Evolutionary conservation across 2,888 invertebrate species (phyloP), one percentile per base, ranked within the genome.

Genomic region (Pristionchus fissidentatus): DNA sequence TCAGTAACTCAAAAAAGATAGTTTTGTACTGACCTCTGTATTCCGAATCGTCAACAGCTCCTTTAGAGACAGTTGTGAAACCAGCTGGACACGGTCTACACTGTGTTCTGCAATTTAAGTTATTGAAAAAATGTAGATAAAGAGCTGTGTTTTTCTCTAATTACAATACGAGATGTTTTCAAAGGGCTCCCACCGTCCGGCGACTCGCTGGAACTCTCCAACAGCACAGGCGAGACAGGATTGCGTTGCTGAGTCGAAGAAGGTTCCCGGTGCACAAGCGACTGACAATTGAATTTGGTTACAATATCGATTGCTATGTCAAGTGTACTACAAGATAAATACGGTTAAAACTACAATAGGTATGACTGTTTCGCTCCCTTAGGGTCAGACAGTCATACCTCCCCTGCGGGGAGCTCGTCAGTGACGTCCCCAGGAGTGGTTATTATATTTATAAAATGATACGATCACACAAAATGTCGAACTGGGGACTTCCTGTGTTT

Each of bases 61-160:
- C 96, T 0, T 95, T 94, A 89, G 94, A 95, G 91, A 95, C 95
- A 0, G 97, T 97, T 90, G 97, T 97, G 32, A 96, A 96, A 92
- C 97, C 97, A 62, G 96, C 95, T 41, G 97, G 96, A 92, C 97
- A 97, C 57, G 95, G 95, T 29, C 57, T 38, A 84, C 84, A 83
- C 15, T 77, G 57, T 29, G 83, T 73, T 66, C 87, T 84, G 80
- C 8, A 60, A 60, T 41, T 26, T 2, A 35, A 4, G 15, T 22
- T 19, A 78, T 29, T 78, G n/a, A 35, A 35, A 29, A 29, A 46
- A 32, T 7, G n/a, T 55, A 2, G 35, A 10, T 78, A 7, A 15
- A 5, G 3, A 22, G n/a, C 35, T 29, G 19, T 78, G n/a, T 32
- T 32, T 55, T 13, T 4, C 10, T 52, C 55, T 7, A 13, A 75